phyloP scores from a whole-genome alignment of 1,140 invertebrate genomes.

The Brachionus plicatilis region DNA sequence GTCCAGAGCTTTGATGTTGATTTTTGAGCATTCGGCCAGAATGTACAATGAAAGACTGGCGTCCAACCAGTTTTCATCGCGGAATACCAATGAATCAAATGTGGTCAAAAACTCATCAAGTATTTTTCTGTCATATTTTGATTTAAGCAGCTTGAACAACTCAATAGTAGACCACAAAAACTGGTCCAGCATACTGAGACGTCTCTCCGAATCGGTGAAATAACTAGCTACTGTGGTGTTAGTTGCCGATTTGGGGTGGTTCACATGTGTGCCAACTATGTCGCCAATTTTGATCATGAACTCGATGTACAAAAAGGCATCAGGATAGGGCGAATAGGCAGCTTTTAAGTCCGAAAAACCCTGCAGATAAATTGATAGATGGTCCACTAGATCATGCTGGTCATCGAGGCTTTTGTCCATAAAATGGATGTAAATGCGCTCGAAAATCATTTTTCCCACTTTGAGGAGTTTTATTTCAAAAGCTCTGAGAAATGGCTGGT shows the following conservation, averaged over 20 bases:
- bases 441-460: conserved; percentile 43
- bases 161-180: conserved; percentile 22
- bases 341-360: conserved; percentile 7
- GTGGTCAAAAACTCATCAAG: not conserved
- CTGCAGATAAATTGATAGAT: conserved; percentile 18
- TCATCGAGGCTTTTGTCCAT: not conserved
- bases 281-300: conserved; percentile 53
- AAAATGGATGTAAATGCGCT: conserved; percentile 31
- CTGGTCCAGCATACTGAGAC: not conserved
- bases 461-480: conserved; percentile 54
- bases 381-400: not conserved
- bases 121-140: not conserved
- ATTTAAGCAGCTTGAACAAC: conserved; percentile 42
- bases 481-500: conserved; percentile 52
- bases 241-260: conserved; percentile 42
- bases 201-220: not conserved
- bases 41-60: conserved; percentile 49
- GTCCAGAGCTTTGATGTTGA: conserved; percentile 47
- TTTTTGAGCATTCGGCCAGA: conserved; percentile 50
- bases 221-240: not conserved
- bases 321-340: conserved; percentile 53
- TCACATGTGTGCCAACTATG: conserved; percentile 46
- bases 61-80: conserved; percentile 48
- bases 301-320: conserved; percentile 50
- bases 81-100: not conserved